A percentile compares a stretch with the other conserved stretches of the same genome.
phyloP scores from a whole-genome alignment of 1,140 invertebrate genomes.

The Pseudomyrmex pallidus region DNA sequence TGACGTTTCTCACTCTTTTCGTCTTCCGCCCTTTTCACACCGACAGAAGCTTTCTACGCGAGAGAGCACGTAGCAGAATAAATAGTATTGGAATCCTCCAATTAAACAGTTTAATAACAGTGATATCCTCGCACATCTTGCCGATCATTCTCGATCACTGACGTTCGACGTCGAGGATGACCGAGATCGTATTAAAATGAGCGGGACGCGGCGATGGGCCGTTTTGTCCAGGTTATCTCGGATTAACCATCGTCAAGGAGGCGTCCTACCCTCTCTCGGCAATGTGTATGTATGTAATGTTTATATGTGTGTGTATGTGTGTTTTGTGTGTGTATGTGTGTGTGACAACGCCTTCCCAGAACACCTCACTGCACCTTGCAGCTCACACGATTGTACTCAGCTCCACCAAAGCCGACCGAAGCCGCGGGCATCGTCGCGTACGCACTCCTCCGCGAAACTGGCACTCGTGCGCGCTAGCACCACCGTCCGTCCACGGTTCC shows the following conservation, averaged over 20 bases:
- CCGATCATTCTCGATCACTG: constrained; percentile 62
- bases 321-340: too few species aligned
- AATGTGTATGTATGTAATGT: too few species aligned
- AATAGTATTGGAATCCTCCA: constrained; percentile 6
- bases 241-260: constrained; percentile 26
- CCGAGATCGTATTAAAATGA: not conserved
- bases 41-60: not conserved
- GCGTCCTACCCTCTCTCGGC: constrained; percentile 9
- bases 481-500: not conserved
- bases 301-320: too few species aligned
- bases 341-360: constrained; percentile 66
- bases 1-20: constrained; percentile 27
- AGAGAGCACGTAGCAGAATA: constrained; percentile 5
- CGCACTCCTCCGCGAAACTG: constrained; percentile 62
- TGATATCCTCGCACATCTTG: constrained; percentile 57
- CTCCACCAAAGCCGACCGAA: constrained; percentile 2
- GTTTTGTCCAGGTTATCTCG: not conserved
- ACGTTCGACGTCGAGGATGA: constrained; percentile 23
- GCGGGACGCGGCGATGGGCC: constrained; percentile 9
- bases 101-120: constrained; percentile 51
- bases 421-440: constrained; percentile 47
- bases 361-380: constrained; percentile 22
- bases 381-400: constrained; percentile 7
- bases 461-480: constrained; percentile 59
- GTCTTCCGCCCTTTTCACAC: not conserved